A percentile compares a stretch with the other conserved stretches of the same genome.
These are phyloP conservation scores for Anarhynchus alexandrinus DNA, from an alignment of 2,113 vertebrate species.

Conservation along the genomic window DNA sequence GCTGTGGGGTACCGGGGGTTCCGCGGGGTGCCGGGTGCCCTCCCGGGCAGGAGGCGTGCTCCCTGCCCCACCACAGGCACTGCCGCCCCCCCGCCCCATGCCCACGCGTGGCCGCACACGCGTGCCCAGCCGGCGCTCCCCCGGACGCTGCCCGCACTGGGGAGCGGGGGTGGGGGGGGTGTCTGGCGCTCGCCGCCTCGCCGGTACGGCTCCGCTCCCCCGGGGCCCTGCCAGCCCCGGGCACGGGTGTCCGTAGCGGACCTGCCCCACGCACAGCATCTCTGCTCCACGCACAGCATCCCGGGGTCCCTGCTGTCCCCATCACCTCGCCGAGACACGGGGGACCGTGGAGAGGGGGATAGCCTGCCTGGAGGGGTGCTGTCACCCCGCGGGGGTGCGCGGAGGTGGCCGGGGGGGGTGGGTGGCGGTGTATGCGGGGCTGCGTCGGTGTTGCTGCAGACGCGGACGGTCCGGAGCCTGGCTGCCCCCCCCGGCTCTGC, in stretches of 20 bases:
- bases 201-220: neutral
- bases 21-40: neutral
- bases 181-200: neutral
- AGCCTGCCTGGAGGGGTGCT: neutral
- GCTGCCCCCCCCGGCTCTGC: neutral
- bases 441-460: neutral
- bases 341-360: neutral
- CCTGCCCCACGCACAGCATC: neutral
- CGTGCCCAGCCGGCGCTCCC: neutral
- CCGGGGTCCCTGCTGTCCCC: neutral
- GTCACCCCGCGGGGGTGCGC: neutral
- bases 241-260: neutral
- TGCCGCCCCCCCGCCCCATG: neutral
- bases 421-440: neutral
- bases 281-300: neutral
- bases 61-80: neutral
- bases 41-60: neutral
- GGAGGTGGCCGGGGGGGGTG: neutral
- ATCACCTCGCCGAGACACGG: neutral
- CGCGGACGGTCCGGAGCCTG: neutral
- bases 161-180: neutral
- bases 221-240: neutral
- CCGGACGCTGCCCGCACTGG: neutral
- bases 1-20: neutral
- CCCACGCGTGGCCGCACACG: neutral